These are phyloP conservation scores for Diorhabda elongata DNA, from an alignment of 1,140 invertebrate species.

Conservation along the genomic window DNA sequence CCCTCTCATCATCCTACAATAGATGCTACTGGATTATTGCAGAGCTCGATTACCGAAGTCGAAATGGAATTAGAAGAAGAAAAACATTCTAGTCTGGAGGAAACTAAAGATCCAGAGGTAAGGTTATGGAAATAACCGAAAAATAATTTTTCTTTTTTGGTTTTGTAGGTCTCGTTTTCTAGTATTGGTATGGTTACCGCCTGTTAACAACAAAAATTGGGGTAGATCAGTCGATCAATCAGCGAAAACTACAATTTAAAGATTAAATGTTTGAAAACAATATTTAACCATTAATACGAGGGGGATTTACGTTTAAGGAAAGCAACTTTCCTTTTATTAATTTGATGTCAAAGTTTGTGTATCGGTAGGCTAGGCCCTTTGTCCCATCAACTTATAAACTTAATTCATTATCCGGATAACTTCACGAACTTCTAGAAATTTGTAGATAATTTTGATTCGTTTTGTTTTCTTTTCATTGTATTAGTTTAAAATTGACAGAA, in stretches of 20 bases:
- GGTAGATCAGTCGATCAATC: not conserved
- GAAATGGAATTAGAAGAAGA: conserved; percentile 57
- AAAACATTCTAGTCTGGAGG: not conserved
- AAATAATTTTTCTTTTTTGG: conserved; percentile 1
- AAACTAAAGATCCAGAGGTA: conserved; percentile 14
- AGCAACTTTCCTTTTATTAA: too few species aligned
- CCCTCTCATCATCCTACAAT: conserved; percentile 65
- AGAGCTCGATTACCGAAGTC: conserved; percentile 65
- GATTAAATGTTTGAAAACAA: too few species aligned
- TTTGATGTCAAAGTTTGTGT: too few species aligned
- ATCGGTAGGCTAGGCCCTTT: too few species aligned
- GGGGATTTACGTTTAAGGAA: too few species aligned
- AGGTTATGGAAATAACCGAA: conserved; percentile 15
- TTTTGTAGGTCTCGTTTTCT: not conserved
- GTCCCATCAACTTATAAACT: too few species aligned
- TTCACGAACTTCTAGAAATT: too few species aligned
- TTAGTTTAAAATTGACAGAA: too few species aligned
- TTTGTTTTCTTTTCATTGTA: too few species aligned
- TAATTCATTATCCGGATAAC: too few species aligned
- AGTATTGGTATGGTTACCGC: not conserved
- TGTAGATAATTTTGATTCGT: too few species aligned
- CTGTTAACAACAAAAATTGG: not conserved
- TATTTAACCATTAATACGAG: too few species aligned
- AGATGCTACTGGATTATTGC: conserved; percentile 76
- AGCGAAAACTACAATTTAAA: not conserved